Evolutionary conservation across 2,888 invertebrate species (phyloP), one percentile per base, ranked within the genome.

Genomic region (Agonopterix heracliana): DNA sequence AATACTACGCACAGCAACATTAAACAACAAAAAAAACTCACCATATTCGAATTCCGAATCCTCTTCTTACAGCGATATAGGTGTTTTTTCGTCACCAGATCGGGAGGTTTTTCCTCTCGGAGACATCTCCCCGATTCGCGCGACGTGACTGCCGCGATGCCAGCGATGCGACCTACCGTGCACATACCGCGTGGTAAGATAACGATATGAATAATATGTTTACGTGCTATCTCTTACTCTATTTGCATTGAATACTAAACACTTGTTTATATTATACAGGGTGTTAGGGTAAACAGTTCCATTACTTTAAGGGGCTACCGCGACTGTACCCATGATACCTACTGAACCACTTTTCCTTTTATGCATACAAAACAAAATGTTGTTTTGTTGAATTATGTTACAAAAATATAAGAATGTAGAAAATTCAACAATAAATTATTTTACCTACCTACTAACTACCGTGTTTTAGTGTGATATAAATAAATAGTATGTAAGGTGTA

Each of bases 61-160:
- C 44, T 54, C 48, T 64, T 66, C 47, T 52, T 59, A 46, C 67
- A 69, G 52, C 52, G 53, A 34, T 44, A 48, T 7, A 61, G 58
- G 54, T 74, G 67, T 57, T 64, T 71, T 62, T 71, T 71, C 48
- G 52, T 43, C 4, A 55, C 14, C 46, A 49, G 26, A 34, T 10
- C 51, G 40, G 49, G 46, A 50, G 55, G 47, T 45, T 63, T 55
- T 53, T 60, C 61, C 51, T 53, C 54, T 56, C 63, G 64, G 58
- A 69, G 64, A 66, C 71, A 64, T 71, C 67, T 68, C 58, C 61
- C 64, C 49, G 72, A 60, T 61, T 71, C 73, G 50, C 74, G 74
- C 61, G 73, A 65, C 41, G 62, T 61, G 41, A 41, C 12, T 46
- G 79, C 76, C 68, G 78, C 78, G 44, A 52, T 49, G 34, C 49